Conservation (phyloP, 2,113 vertebrate genomes). For the Pachyramphus minor region DNA sequence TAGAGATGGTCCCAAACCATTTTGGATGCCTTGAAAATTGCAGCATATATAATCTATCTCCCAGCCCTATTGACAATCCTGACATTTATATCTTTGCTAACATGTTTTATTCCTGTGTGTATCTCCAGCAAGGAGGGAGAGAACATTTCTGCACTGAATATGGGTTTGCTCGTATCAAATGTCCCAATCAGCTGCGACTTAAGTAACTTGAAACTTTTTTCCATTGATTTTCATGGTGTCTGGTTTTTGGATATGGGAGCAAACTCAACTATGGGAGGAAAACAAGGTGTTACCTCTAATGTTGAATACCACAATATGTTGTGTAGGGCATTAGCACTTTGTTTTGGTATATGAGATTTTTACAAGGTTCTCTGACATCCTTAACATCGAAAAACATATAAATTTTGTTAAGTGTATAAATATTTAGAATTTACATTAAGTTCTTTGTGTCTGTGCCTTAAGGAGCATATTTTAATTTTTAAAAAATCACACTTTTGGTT, state of each 20-base stretch:
- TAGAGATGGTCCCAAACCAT: neutral
- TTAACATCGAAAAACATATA: neutral
- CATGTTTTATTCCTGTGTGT: neutral
- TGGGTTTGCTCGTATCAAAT: neutral
- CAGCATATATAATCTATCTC: neutral
- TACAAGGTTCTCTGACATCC: neutral
- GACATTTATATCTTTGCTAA: neutral
- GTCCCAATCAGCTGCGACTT: neutral
- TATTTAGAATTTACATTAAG: neutral
- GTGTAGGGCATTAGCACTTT: neutral
- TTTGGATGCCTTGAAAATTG: neutral
- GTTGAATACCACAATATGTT: fast-evolving
- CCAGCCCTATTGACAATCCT: neutral
- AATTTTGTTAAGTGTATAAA: neutral
- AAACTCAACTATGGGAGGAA: neutral
- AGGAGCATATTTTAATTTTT: constrained; percentile 18
- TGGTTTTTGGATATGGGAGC: neutral
- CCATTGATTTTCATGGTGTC: neutral
- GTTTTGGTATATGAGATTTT: neutral
- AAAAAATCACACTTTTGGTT: constrained; percentile 23
- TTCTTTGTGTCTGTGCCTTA: neutral
- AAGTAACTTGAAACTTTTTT: neutral
- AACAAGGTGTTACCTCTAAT: neutral
- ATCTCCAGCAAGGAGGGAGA: neutral
- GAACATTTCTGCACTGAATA: neutral